Conservation (phyloP, 2,888 invertebrate genomes). For the Cephus runcator region DNA sequence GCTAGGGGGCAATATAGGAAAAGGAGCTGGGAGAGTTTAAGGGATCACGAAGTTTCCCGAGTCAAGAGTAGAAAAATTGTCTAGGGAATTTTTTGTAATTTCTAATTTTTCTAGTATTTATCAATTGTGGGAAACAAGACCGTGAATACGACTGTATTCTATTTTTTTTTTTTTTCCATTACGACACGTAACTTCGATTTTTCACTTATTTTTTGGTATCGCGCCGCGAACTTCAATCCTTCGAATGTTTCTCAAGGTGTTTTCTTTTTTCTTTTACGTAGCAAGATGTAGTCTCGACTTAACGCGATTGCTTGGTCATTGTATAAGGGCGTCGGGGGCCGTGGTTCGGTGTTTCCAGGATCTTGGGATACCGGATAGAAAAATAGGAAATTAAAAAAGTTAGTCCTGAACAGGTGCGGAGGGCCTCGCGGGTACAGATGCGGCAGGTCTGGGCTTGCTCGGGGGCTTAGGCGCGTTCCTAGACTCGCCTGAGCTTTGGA, state of each 20-base stretch:
- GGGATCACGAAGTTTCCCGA: constrained; percentile 10
- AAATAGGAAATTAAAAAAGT: constrained; percentile 33
- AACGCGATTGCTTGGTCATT: constrained; percentile 25
- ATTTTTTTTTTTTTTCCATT: neutral
- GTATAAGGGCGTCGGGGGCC: constrained; percentile 26
- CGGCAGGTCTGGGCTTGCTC: constrained; percentile 66
- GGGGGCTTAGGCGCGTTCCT: constrained; percentile 70
- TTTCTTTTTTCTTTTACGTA: constrained; percentile 10
- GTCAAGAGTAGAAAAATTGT: constrained; percentile 5
- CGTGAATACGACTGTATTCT: neutral
- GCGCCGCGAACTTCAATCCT: neutral
- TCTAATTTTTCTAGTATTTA: neutral
- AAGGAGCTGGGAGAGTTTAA: neutral
- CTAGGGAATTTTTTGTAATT: neutral
- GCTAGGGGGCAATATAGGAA: neutral
- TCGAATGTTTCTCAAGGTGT: neutral
- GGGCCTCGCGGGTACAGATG: constrained; percentile 55
- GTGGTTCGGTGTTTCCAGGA: neutral
- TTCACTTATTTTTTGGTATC: neutral
- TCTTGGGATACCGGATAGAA: constrained; percentile 52
- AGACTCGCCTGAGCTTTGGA: constrained; percentile 72
- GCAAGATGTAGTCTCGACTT: constrained; percentile 13
- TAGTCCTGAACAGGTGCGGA: constrained; percentile 63
- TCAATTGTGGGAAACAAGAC: neutral
- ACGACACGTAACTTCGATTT: neutral